A percentile compares a stretch with the other conserved stretches of the same genome.
Conservation (phyloP, 2,797 vertebrate genomes). For the Orientallactaga sibirica region DNA sequence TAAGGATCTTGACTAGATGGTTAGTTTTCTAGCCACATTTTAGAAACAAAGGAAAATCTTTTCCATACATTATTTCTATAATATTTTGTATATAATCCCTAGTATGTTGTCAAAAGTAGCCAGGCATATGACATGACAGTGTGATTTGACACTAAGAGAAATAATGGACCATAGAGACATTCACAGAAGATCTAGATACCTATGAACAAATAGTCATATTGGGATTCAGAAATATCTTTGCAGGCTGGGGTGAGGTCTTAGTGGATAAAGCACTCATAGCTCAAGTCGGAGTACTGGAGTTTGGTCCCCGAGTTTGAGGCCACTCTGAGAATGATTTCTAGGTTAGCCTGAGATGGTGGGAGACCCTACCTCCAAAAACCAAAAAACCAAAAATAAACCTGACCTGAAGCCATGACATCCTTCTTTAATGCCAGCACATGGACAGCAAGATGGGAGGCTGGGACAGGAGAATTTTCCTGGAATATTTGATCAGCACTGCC, state of each 20-base stretch:
- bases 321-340: neutral
- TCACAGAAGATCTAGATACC: neutral
- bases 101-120: constrained; percentile 6
- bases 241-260: neutral
- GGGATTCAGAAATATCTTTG: constrained; percentile 39
- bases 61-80: constrained; percentile 58
- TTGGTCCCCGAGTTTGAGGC: neutral
- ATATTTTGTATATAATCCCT: constrained; percentile 23
- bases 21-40: neutral
- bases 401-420: too few relatives aligned
- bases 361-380: too few relatives aligned
- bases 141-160: constrained; percentile 53
- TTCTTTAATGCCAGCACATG: too few relatives aligned
- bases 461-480: too few relatives aligned
- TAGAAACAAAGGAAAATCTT: constrained; percentile 38
- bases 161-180: constrained; percentile 3
- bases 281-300: neutral
- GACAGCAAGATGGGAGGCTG: too few relatives aligned
- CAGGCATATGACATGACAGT: neutral
- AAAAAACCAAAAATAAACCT: too few relatives aligned
- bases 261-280: neutral
- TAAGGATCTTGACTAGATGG: constrained; percentile 28
- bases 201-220: neutral
- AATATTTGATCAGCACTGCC: too few relatives aligned
- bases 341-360: too few relatives aligned